Evolutionary conservation across 2,797 vertebrate genomes (phyloP).

Genomic region (Enteromius thamalakanensis): DNA sequence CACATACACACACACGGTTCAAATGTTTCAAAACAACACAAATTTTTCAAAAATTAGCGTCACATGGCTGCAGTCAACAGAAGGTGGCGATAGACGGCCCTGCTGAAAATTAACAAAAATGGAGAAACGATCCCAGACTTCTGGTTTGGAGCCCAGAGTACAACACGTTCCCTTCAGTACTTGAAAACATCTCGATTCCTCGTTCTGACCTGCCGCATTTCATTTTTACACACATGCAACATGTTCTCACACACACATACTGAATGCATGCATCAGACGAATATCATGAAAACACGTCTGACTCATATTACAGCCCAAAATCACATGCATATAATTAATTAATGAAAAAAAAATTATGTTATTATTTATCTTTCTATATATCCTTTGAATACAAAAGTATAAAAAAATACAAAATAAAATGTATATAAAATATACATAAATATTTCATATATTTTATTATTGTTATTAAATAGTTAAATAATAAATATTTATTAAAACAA

Average conservation of each 20-base stretch:
- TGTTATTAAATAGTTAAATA: background rate
- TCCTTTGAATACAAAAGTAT: background rate
- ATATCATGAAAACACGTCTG: background rate
- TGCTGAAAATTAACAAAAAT: background rate
- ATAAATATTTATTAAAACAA: too few species aligned
- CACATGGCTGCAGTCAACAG: background rate
- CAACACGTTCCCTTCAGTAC: slow-evolving; percentile 15
- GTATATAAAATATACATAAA: background rate
- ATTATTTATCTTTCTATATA: background rate
- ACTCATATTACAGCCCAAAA: background rate
- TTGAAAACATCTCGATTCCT: slow-evolving; percentile 11
- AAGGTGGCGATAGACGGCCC: background rate
- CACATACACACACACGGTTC: slow-evolving; percentile 7
- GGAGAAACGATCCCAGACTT: slow-evolving; percentile 3
- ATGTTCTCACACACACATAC: background rate
- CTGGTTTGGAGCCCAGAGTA: slow-evolving; percentile 33
- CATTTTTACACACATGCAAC: background rate
- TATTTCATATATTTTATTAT: background rate
- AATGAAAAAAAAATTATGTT: background rate
- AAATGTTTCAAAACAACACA: background rate
- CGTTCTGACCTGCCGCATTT: slow-evolving; percentile 11
- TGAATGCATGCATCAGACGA: background rate
- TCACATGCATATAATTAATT: background rate
- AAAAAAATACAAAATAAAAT: background rate
- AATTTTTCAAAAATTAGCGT: background rate